phyloP scores from a whole-genome alignment of 2,888 invertebrate species.

The Carterocephalus palaemon region DNA sequence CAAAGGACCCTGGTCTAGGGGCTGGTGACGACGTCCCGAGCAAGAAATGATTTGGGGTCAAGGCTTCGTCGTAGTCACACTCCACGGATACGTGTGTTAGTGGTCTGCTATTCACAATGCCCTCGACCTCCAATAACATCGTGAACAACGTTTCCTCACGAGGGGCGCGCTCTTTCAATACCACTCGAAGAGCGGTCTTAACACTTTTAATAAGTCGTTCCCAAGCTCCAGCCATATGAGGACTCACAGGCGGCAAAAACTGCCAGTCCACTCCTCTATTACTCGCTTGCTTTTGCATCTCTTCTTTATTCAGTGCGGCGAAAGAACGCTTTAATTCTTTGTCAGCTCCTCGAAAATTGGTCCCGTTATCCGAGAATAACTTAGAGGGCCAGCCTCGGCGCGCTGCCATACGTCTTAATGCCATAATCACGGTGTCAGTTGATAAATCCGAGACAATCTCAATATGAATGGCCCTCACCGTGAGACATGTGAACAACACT shows the following conservation, averaged over 20 bases:
- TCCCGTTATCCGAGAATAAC: slow-evolving; percentile 30
- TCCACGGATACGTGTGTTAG: slow-evolving; percentile 2
- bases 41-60: neutral
- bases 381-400: slow-evolving; percentile 29
- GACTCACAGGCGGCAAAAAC: slow-evolving; percentile 25
- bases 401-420: slow-evolving; percentile 31
- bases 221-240: slow-evolving; percentile 28
- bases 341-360: slow-evolving; percentile 31
- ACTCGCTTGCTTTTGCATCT: neutral
- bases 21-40: neutral
- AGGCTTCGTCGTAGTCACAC: neutral
- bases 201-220: slow-evolving; percentile 24
- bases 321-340: slow-evolving; percentile 25
- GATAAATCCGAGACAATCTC: slow-evolving; percentile 28
- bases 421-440: slow-evolving; percentile 32
- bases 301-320: slow-evolving; percentile 15
- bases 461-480: slow-evolving; percentile 31
- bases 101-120: slow-evolving; percentile 18
- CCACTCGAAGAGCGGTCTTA: slow-evolving; percentile 17
- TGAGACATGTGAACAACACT: slow-evolving; percentile 32
- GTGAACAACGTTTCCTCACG: slow-evolving; percentile 16
- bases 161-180: slow-evolving; percentile 22
- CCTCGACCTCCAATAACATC: slow-evolving; percentile 16
- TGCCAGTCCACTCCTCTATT: slow-evolving; percentile 20
- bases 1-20: neutral